Percentiles rank a stretch among this genome's conserved stretches.
Evolutionary conservation across 2,888 invertebrate genomes (phyloP).

Genomic region (Archaeoteleia sp.): DNA sequence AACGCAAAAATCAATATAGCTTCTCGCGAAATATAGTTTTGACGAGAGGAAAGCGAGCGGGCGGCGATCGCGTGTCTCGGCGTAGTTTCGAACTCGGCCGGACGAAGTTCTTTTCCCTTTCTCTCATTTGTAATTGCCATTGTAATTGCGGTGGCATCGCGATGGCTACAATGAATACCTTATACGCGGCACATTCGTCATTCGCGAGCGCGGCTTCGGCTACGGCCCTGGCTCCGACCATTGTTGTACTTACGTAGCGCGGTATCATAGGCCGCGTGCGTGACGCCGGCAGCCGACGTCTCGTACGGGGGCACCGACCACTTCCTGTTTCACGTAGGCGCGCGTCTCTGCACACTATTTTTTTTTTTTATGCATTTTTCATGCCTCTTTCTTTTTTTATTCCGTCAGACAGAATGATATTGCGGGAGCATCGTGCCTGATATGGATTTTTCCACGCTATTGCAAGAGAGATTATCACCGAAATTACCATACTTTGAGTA

Average conservation of each 20-base stretch:
- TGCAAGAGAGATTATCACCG: too few species aligned
- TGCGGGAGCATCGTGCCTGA: too few species aligned
- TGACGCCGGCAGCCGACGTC: slow-evolving; percentile 37
- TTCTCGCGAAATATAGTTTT: too few species aligned
- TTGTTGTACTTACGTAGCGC: neutral
- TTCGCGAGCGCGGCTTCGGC: neutral
- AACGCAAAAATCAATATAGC: neutral
- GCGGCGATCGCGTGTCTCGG: slow-evolving; percentile 11
- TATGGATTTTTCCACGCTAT: too few species aligned
- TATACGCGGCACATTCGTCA: neutral
- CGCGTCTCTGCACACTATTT: slow-evolving; percentile 29
- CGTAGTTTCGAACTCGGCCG: slow-evolving; percentile 11
- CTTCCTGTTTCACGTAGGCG: slow-evolving; percentile 55
- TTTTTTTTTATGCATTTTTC: slow-evolving; percentile 13
- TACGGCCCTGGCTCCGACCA: neutral
- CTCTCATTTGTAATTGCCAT: slow-evolving; percentile 16
- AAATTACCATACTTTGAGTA: too few species aligned
- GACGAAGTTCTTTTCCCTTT: slow-evolving; percentile 14
- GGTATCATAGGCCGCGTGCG: slow-evolving; percentile 33
- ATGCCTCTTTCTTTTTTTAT: slow-evolving; percentile 16
- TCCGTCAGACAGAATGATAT: slow-evolving; percentile 2
- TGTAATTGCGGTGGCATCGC: slow-evolving; percentile 20
- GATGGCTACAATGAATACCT: slow-evolving; percentile 9
- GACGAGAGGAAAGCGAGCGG: too few species aligned
- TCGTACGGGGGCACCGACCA: slow-evolving; percentile 47